Evolutionary conservation across 2,888 invertebrate genomes (phyloP).

Genomic region (Hirtodrosophila alboralis): DNA sequence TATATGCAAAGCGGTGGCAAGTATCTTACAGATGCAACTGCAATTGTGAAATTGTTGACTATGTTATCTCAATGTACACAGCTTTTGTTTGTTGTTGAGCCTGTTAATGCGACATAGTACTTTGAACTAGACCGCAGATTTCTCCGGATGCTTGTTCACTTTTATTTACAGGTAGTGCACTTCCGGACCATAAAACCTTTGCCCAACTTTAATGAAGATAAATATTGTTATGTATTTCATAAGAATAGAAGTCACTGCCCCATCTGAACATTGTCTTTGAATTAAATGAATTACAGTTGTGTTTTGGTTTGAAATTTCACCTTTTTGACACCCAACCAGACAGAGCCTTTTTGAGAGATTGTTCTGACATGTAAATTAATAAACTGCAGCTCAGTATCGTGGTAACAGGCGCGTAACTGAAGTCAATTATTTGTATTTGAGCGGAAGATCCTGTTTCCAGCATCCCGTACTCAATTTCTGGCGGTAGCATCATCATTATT

Average conservation of each 20-base stretch:
- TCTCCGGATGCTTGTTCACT: slow-evolving; percentile 29
- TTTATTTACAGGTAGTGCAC: slow-evolving; percentile 60
- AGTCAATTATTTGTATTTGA: slow-evolving; percentile 67
- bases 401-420: slow-evolving; percentile 65
- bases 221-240: slow-evolving; percentile 47
- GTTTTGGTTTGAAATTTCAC: slow-evolving; percentile 76
- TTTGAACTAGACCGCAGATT: slow-evolving; percentile 53
- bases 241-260: slow-evolving; percentile 26
- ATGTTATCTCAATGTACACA: slow-evolving; percentile 17
- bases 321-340: slow-evolving; percentile 49
- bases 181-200: slow-evolving; percentile 59
- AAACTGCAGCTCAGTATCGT: slow-evolving; percentile 53
- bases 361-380: slow-evolving; percentile 78
- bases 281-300: slow-evolving; percentile 14
- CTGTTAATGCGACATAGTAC: not conserved
- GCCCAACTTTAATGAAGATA: slow-evolving; percentile 67
- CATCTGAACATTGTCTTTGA: slow-evolving; percentile 9
- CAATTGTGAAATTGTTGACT: slow-evolving; percentile 24
- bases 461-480: slow-evolving; percentile 73
- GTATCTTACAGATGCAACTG: slow-evolving; percentile 38
- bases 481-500: slow-evolving; percentile 59
- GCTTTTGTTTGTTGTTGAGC: slow-evolving; percentile 32
- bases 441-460: slow-evolving; percentile 68
- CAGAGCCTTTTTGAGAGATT: slow-evolving; percentile 15
- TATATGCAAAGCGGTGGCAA: slow-evolving; percentile 4